Evolutionary conservation across 1,140 invertebrate species (phyloP), one percentile per base, ranked within the genome.

Genomic region (Harlomillsia oculata): DNA sequence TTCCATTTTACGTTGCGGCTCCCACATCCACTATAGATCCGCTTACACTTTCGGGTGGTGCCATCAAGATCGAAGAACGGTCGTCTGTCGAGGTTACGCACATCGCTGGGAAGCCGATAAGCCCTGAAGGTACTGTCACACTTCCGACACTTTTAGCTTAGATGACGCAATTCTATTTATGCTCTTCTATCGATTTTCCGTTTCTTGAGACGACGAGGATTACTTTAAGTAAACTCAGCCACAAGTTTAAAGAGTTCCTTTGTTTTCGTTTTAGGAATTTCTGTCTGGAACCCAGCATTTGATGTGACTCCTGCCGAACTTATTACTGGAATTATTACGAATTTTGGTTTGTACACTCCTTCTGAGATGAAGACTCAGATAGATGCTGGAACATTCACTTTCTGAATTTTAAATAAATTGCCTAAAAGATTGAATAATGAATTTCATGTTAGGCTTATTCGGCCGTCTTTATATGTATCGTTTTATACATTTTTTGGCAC

Each of bases 271-370:
- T n/a, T 29, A 85, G 87, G 89, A 43, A 91, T 97, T 55, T 76
- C 80, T 43, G 95, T 89, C 69, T 99, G 94, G 94, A 99, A 99
- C 79, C 96, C 96, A 39, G 87, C 93, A 0, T 99, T 99, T 75
- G 96, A 99, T 75, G 84, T 99, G 2, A 99, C 96, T n/a, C 94
- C 95, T 18, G 87, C 88, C 4, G 72, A 80, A 21, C 77, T 99
- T 1, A 97, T 99, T 49, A 89, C 88, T 20, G 77, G 76, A n/a
- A 94, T 98, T 58, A 87, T 99, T 14, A 99, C 95, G 13, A 94
- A 99, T 74, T 80, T 81, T 66, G 94, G 94, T 16, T 83, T 93
- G 5, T 93, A 83, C 66, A 70, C 72, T 50, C 85, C 88, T 8
- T 59, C 70, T 32, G 74, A 76, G 21, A 28, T 73, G 6, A 16